Evolutionary conservation across 2,888 invertebrate species (phyloP), one percentile per base, ranked within the genome.

Genomic region (Scaptomyza caliginosa): DNA sequence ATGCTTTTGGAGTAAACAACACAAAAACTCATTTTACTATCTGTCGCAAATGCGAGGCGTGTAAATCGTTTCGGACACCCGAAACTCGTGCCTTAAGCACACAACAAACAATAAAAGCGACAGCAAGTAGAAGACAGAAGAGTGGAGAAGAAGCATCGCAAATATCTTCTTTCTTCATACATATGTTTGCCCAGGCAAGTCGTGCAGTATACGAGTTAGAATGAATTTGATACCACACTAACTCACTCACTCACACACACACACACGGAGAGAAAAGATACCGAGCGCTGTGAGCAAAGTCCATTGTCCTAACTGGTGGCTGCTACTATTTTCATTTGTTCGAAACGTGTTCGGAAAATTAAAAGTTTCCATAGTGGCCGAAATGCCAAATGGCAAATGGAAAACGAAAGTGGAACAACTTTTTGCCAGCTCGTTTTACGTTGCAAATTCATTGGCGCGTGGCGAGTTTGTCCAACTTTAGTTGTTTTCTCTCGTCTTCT

Each of bases 301-400:
- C 28, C 16, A 34, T 13, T 52, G 38, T 42, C 42, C 51, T 34
- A 28, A n/a, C 30, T 42, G 48, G 42, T 62, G 67, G 67, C 54
- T 75, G 57, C 67, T 70, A 67, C 67, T 71, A 68, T 84, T 86
- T 86, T 83, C 79, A 83, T 84, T 83, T 83, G 81, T 58, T 56
- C 76, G 70, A 78, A 76, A 83, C 83, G 83, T 83, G 83, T 84
- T 86, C 67, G 67, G 83, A 83, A 83, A 83, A 86, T 83, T 86
- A 86, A 83, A 84, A 84, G 76, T 83, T 80, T 74, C 21, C 7
- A 39, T 45, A 43, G 45, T 38, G 28, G 19, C 28, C 19, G 19
- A 30, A 26, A n/a, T n/a, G n/a, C n/a, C n/a, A 26, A 42, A 26
- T 30, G 32, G 69, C 51, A 65, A 34, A 58, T 51, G 36, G 74